These are phyloP conservation scores for Lithobates pipiens DNA, from an alignment of 2,797 vertebrate genomes.

Conservation along the genomic window DNA sequence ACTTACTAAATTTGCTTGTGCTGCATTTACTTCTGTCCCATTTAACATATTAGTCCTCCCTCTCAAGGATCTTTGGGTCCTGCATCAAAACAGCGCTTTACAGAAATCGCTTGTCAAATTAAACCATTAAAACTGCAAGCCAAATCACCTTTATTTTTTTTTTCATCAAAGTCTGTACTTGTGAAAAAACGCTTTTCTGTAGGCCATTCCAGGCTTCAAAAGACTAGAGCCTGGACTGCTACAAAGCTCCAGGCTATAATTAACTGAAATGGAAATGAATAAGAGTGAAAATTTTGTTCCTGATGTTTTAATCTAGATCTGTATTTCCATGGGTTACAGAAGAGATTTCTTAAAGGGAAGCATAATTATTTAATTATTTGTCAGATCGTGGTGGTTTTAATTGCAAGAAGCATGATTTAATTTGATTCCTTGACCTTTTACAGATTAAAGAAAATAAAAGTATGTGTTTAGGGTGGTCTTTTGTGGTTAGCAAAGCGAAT, in stretches of 20 bases:
- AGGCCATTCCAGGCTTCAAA: conserved; percentile 80
- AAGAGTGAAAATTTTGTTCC: conserved; percentile 80
- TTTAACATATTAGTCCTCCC: conserved; percentile 40
- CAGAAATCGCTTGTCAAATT: conserved; percentile 66
- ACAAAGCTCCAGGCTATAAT: conserved; percentile 86
- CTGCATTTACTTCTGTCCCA: conserved; percentile 71
- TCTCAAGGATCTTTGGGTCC: conserved; percentile 17
- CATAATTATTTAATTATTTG: conserved; percentile 82
- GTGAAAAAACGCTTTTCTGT: conserved; percentile 73
- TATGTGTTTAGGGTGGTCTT: not conserved
- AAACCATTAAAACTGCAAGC: conserved; percentile 72
- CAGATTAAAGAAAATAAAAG: not conserved
- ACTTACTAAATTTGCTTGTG: conserved; percentile 30
- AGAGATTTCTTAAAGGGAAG: conserved; percentile 81
- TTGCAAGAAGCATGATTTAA: conserved; percentile 73
- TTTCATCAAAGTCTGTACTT: conserved; percentile 79
- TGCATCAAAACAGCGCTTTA: conserved; percentile 64
- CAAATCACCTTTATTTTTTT: conserved; percentile 71
- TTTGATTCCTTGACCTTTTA: conserved; percentile 37
- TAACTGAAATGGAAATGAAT: conserved; percentile 82
- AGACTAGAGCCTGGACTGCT: conserved; percentile 80
- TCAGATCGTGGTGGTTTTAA: conserved; percentile 72
- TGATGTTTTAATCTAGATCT: conserved; percentile 81
- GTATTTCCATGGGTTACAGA: conserved; percentile 75
- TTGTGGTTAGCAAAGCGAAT: too few relatives aligned